Conservation (phyloP, 2,888 invertebrate genomes). For the Dendrolimus pini region DNA sequence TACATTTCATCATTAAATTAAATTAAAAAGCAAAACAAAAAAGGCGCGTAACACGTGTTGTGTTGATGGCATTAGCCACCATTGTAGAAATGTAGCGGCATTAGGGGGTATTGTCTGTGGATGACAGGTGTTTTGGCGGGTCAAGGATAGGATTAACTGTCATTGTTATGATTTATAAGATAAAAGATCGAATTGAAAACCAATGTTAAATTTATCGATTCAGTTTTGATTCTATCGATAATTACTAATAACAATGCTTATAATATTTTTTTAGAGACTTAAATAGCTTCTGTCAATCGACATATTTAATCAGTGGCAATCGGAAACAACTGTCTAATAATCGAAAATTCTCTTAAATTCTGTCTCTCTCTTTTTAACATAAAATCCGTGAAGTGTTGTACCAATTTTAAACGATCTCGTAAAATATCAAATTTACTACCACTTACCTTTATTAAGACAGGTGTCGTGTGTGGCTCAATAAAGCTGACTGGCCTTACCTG, state of each 20-base stretch:
- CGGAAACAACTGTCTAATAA: too few species aligned
- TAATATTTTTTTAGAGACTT: too few species aligned
- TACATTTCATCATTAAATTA: neutral
- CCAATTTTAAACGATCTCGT: slow-evolving; percentile 12
- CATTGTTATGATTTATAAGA: slow-evolving; percentile 6
- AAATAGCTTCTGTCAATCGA: too few species aligned
- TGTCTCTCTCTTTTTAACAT: too few species aligned
- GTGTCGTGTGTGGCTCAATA: slow-evolving; percentile 36
- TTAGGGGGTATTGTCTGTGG: slow-evolving; percentile 44
- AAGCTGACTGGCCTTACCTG: slow-evolving; percentile 41
- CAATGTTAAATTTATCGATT: neutral
- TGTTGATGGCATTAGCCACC: neutral
- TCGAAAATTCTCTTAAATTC: too few species aligned
- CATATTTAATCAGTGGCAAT: too few species aligned
- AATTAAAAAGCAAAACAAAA: slow-evolving; percentile 9
- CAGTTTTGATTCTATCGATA: neutral
- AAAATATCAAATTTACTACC: slow-evolving; percentile 35
- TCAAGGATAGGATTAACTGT: slow-evolving; percentile 31
- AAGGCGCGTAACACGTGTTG: neutral
- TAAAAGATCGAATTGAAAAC: slow-evolving; percentile 19
- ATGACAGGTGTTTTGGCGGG: slow-evolving; percentile 37
- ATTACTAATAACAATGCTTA: too few species aligned
- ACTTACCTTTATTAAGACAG: slow-evolving; percentile 23
- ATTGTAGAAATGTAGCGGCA: slow-evolving; percentile 6
- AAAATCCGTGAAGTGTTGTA: too few species aligned